Evolutionary conservation across 2,113 vertebrate genomes (phyloP).

Genomic region (Phalacrocorax pelagicus): DNA sequence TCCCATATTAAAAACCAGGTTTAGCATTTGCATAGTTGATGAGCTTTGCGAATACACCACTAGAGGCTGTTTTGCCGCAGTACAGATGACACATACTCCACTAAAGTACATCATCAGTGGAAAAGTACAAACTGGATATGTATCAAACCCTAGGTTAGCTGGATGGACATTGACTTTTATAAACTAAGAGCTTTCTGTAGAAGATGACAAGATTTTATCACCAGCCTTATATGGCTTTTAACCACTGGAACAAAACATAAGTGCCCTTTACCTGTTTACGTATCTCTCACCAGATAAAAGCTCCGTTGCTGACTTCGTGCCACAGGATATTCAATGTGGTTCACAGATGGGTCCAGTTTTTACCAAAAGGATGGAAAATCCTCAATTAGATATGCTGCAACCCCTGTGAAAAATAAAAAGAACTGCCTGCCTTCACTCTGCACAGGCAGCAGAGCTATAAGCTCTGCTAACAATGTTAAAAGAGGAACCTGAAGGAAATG

Average conservation of each 20-base stretch:
- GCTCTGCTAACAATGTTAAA: not conserved
- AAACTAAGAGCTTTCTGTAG: not conserved
- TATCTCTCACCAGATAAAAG: not conserved
- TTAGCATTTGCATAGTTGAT: not conserved
- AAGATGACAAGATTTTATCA: not conserved
- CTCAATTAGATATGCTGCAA: not conserved
- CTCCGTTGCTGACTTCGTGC: not conserved
- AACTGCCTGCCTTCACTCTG: not conserved
- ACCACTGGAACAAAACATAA: not conserved
- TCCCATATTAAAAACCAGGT: not conserved
- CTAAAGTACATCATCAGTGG: not conserved
- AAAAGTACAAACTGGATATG: not conserved
- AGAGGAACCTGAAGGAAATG: constrained; percentile 36
- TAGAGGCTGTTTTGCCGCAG: not conserved
- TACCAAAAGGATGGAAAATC: not conserved
- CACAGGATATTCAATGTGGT: not conserved
- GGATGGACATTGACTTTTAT: not conserved
- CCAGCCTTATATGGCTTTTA: not conserved
- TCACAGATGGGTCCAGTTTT: not conserved
- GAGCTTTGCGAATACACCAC: not conserved
- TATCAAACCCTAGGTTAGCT: not conserved
- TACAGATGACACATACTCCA: not conserved
- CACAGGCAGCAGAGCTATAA: not conserved
- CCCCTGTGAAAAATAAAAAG: not conserved
- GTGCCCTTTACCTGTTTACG: not conserved